Evolutionary conservation across 2,888 invertebrate genomes (phyloP), one percentile per base, ranked within the genome.

Genomic region (Crepidodera aurea): DNA sequence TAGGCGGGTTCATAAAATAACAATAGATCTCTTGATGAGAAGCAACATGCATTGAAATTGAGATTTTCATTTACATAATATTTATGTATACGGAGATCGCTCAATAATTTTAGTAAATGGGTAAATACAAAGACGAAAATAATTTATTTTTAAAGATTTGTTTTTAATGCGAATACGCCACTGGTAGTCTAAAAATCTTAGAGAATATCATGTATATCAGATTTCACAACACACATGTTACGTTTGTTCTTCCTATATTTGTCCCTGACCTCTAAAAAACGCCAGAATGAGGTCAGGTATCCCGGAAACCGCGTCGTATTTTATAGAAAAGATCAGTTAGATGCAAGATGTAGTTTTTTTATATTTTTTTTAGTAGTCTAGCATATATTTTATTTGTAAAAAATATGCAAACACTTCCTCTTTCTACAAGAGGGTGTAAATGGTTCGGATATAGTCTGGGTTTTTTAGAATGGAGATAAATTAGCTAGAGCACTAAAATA

Each of bases 21-120:
- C 69, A 69, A 69, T 69, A 59, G 69, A 69, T 62, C 54, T 65
- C 66, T 69, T 67, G 69, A 69, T 69, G 69, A 69, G 64, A 64
- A 65, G 63, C 64, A 62, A 65, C 63, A 62, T 64, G 64, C 62
- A 65, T 69, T 62, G 66, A 67, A 67, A 64, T 65, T 55, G 62
- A 69, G 60, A 65, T 65, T 65, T 66, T 55, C 64, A 69, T 69
- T 69, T 65, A 65, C 66, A 69, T 69, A 69, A 65, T 69, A 64
- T 63, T 46, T 37, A 18, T 29, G 16, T 19, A 22, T 51, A 46
- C 54, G 7, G 15, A 42, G 32, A 13, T 1, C 12, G 13, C 1
- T 34, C 34, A 6, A 13, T 34, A 34, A 34, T n/a, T 34, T 7
- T 29, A n/a, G n/a, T n/a, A n/a, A n/a, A n/a, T n/a, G n/a, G n/a